A percentile compares a stretch with the other conserved stretches of the same genome.
These are phyloP conservation scores for Steatornis caripensis DNA, from an alignment of 2,113 vertebrate genomes.

Conservation along the genomic window DNA sequence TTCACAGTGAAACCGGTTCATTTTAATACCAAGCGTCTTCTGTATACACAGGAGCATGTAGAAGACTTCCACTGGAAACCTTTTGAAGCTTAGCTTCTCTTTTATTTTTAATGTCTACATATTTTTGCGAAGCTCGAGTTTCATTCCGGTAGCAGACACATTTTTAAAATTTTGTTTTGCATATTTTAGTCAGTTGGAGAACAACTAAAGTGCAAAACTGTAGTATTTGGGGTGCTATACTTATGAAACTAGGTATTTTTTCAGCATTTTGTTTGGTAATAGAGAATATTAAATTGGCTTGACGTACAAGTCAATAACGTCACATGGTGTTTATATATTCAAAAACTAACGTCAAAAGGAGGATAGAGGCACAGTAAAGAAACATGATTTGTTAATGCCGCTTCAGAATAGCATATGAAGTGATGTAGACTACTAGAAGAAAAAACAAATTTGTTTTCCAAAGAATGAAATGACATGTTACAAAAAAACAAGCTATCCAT, in stretches of 20 bases:
- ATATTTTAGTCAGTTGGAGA: neutral
- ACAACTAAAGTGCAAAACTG: neutral
- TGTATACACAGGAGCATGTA: neutral
- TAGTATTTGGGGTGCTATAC: neutral
- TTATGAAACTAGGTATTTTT: neutral
- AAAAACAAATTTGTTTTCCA: neutral
- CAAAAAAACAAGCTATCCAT: neutral
- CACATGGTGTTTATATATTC: neutral
- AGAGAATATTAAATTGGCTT: neutral
- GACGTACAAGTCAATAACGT: neutral
- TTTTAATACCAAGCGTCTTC: neutral
- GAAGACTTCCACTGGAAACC: neutral
- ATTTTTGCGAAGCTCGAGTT: neutral
- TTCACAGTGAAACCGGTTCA: too few species aligned
- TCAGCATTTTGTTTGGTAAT: neutral
- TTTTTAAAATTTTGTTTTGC: neutral
- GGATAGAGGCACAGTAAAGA: neutral
- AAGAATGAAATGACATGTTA: neutral
- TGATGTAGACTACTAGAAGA: neutral
- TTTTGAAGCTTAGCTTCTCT: neutral
- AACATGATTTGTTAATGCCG: neutral
- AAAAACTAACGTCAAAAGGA: neutral
- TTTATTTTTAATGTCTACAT: neutral
- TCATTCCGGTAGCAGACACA: neutral
- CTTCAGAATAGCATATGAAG: neutral